A percentile compares a stretch with the other conserved stretches of the same genome.
These are phyloP conservation scores for Strix aluco DNA, from an alignment of 2,113 vertebrate genomes.

Conservation along the genomic window DNA sequence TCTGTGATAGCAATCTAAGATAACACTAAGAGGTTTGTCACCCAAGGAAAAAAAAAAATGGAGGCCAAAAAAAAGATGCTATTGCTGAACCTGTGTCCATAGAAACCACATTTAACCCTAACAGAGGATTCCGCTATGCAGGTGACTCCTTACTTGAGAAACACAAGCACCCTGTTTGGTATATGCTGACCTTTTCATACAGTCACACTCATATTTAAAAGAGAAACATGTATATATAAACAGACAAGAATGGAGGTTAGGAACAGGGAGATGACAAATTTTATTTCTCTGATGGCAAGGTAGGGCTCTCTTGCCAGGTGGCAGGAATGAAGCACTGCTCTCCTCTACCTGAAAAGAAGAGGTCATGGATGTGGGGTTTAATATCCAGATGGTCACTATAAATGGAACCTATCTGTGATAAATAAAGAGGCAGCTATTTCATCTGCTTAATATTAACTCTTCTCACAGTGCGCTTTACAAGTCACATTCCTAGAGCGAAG, in stretches of 20 bases:
- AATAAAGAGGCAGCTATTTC: neutral
- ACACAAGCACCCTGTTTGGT: neutral
- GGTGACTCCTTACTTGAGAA: neutral
- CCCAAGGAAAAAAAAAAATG: neutral
- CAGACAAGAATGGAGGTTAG: constrained; percentile 42
- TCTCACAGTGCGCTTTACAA: neutral
- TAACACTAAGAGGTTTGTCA: constrained; percentile 33
- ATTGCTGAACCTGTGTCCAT: neutral
- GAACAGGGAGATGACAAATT: constrained; percentile 47
- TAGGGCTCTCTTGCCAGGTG: constrained; percentile 1
- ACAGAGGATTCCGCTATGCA: neutral
- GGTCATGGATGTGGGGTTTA: neutral
- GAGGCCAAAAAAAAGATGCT: neutral
- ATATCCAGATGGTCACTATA: neutral
- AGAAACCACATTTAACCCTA: constrained; percentile 29
- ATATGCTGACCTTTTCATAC: neutral
- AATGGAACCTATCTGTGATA: neutral
- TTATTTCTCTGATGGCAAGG: constrained; percentile 43
- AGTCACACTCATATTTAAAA: neutral
- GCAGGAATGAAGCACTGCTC: neutral
- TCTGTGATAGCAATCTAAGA: constrained; percentile 40
- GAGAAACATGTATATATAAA: neutral
- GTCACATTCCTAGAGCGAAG: neutral
- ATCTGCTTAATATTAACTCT: neutral
- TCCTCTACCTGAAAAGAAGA: constrained; percentile 4